Conservation (phyloP, 2,113 vertebrate species). For the Corvus hawaiiensis region DNA sequence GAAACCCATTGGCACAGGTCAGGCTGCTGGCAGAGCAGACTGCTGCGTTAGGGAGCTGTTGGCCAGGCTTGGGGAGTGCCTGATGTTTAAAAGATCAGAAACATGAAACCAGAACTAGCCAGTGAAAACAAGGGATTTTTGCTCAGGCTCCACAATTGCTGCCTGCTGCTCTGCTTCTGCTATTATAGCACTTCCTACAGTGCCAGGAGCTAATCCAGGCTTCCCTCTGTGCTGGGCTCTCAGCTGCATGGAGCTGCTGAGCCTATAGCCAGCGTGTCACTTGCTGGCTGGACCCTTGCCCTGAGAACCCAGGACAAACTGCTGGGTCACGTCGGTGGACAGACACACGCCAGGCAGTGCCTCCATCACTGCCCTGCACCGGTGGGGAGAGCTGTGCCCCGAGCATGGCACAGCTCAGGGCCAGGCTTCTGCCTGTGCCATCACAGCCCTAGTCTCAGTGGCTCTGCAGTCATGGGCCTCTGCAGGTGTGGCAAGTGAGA, state of each 20-base stretch:
- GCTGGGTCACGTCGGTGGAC: fast-evolving
- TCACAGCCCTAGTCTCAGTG: not conserved
- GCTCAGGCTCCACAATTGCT: conserved; percentile 59
- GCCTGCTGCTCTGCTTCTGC: conserved; percentile 65
- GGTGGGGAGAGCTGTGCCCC: not conserved
- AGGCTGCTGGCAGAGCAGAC: conserved; percentile 17
- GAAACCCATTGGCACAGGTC: conserved; percentile 26
- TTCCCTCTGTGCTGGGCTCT: conserved; percentile 38
- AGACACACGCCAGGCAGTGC: not conserved
- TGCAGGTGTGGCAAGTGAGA: not conserved
- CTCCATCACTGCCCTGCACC: fast-evolving
- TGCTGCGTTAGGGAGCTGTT: not conserved
- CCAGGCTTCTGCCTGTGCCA: not conserved
- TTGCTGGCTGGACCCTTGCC: not conserved
- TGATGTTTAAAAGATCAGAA: conserved; percentile 68
- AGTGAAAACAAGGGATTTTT: conserved; percentile 64
- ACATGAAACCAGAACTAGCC: conserved; percentile 66
- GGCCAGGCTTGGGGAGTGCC: conserved; percentile 10
- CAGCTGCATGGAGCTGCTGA: conserved; percentile 8
- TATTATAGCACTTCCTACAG: conserved; percentile 53
- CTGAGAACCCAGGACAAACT: not conserved
- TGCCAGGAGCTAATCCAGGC: conserved; percentile 57
- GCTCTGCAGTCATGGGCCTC: not conserved
- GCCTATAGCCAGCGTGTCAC: not conserved
- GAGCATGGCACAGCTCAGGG: not conserved